Evolutionary conservation across 92 coral and sea anemone species (phyloP).

Genomic region (Porites cylindrica): DNA sequence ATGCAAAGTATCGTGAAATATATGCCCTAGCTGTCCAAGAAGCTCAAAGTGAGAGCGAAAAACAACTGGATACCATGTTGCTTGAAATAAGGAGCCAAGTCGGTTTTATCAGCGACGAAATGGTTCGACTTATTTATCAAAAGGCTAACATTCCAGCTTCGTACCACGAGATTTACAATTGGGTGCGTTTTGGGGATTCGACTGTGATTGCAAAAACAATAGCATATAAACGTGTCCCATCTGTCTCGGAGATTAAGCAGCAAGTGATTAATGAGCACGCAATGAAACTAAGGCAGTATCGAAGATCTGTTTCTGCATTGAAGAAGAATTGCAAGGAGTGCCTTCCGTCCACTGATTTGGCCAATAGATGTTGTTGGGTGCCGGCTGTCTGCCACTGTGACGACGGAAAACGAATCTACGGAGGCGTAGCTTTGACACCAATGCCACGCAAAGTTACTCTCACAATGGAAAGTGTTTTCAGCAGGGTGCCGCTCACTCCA

Average conservation of each 20-base stretch:
- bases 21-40: background rate
- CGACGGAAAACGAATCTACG: conserved; percentile 26
- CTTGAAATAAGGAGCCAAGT: conserved; percentile 22
- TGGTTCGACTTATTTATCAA: conserved; percentile 32
- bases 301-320: background rate
- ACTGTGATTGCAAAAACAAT: background rate
- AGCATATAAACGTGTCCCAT: background rate
- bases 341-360: conserved; percentile 4
- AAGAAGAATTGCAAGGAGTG: conserved; percentile 22
- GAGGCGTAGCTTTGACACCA: conserved; percentile 33
- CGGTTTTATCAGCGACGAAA: conserved; percentile 15
- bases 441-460: background rate
- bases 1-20: background rate
- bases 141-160: conserved; percentile 22
- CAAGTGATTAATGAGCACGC: background rate
- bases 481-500: background rate
- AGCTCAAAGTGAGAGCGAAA: background rate
- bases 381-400: conserved; percentile 44
- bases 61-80: conserved; percentile 7
- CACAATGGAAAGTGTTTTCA: background rate
- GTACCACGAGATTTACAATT: background rate
- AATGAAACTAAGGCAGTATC: background rate
- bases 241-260: background rate
- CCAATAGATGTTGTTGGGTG: conserved; percentile 47
- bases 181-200: background rate